Evolutionary conservation across 2,888 invertebrate species (phyloP), one percentile per base, ranked within the genome.

Genomic region (Brenthis ino): DNA sequence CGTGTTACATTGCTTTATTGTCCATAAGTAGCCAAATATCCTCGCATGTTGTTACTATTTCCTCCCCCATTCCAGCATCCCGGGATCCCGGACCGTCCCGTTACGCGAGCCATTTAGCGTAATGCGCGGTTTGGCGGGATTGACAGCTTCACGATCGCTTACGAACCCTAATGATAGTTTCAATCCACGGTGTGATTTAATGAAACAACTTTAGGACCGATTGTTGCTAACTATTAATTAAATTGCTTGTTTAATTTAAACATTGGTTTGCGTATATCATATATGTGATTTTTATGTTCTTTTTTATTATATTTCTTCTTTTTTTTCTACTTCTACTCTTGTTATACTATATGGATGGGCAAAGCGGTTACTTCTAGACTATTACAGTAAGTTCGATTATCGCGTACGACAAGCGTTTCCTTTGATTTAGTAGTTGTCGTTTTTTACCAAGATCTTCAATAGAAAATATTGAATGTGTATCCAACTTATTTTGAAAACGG

Each of bases 71-170:
- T 79, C 77, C 76, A 78, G 77, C 74, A 76, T 76, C 78, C 78
- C 71, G 74, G 79, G 77, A 74, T 67, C 75, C 71, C 67, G 69
- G 67, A 76, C 67, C 77, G 81, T 85, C 81, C 85, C 82, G 87
- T 91, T 89, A 87, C 80, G 80, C 92, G 89, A 87, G 82, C 91
- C 92, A 92, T 93, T 92, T 92, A 87, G 83, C 85, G 81, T 91
- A 90, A 92, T 90, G 87, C 89, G 92, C 84, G 92, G 92, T 91
- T 91, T 88, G 82, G 80, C 75, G 82, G 89, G 91, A 91, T 91
- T 91, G 91, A 91, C 91, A 91, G 85, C 79, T 77, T 72, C 57
- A 58, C 67, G 57, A 63, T 78, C 74, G 67, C 79, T 79, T 80
- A 80, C 80, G 80, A 76, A 80, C 79, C 77, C 79, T 86, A 87